Base-by-base conservation (phyloP, 2,888 invertebrate species). In the Athrips mouffetella region DNA sequence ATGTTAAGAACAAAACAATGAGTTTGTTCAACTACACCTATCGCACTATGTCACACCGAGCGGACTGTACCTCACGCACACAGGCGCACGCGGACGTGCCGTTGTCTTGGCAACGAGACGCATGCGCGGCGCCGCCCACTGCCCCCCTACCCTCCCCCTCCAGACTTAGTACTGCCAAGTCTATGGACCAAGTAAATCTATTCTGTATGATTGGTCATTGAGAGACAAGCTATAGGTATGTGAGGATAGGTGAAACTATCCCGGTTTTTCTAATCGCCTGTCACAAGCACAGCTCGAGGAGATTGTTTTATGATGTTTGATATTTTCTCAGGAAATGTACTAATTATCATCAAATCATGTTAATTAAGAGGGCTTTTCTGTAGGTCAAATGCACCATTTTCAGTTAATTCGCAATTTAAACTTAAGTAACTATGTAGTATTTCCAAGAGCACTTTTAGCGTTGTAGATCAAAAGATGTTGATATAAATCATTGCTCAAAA, bases 101-200 rank as follows among this genome's bases (percentile, higher is more conserved):
- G 90, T 89, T 84, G 89, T 87, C 90, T 89, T 90, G 89, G 89
- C 88, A 90, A 90, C 89, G 85, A 73, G 77, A 85, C 90, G 90
- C 87, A 84, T 76, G 87, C 87, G 87, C 83, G 84, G 81, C 87
- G 72, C 83, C 89, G 86, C 89, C 85, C 69, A 80, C 79, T 66
- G 68, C 70, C 65, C 46, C 50, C 52, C 59, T 59, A 68, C 60
- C 82, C 84, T 23, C 23, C 89, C 57, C 63, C 61, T 63, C 58
- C 61, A 41, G 49, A 48, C 41, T 41, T 41, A 41, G 41, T 27
- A 35, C 52, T 49, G 52, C 54, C 55, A 46, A 55, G 58, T 57
- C 55, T 54, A 50, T 50, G 53, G 55, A 53, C 57, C 52, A 54
- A 50, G 53, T 54, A 55, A 54, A 61, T 61, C 73, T 69, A 76